Conservation (phyloP, 1,140 invertebrate genomes). For the Rhagoletis pomonella region DNA sequence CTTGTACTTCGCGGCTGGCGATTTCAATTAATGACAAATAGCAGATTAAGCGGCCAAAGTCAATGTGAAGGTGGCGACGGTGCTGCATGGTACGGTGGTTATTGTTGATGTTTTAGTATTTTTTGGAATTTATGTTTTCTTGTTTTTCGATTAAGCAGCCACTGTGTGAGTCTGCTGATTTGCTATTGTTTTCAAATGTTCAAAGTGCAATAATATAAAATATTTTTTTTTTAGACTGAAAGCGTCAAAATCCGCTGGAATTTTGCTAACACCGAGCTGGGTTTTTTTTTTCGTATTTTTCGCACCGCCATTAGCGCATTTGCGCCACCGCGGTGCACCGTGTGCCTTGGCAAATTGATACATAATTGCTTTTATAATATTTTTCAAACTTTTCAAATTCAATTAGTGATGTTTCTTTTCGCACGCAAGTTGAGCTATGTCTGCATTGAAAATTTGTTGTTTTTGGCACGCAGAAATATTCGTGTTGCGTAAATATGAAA, state of each 20-base stretch:
- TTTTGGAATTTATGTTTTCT: not conserved
- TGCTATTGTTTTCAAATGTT: not conserved
- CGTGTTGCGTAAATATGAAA: not conserved
- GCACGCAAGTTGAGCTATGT: not conserved
- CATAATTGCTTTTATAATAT: not conserved
- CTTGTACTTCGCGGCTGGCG: constrained; percentile 26
- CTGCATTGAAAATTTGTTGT: not conserved
- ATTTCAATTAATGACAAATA: constrained; percentile 43
- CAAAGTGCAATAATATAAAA: not conserved
- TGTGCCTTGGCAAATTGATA: not conserved
- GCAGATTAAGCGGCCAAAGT: constrained; percentile 33
- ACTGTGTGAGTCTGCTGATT: not conserved
- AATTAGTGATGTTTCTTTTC: not conserved
- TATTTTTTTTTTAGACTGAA: not conserved
- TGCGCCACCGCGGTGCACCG: not conserved
- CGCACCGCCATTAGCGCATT: not conserved
- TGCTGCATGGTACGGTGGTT: not conserved
- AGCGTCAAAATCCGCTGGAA: not conserved
- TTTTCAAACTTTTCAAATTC: constrained; percentile 5
- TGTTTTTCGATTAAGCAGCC: not conserved
- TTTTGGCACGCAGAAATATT: constrained; percentile 6
- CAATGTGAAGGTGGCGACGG: constrained; percentile 35
- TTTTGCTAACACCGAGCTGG: not conserved
- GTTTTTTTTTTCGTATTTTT: not conserved
- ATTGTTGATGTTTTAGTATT: constrained; percentile 1